Percentiles rank a stretch among this genome's conserved stretches.
Conservation (phyloP, 1,140 invertebrate genomes). For the Dufourea novaeangliae region DNA sequence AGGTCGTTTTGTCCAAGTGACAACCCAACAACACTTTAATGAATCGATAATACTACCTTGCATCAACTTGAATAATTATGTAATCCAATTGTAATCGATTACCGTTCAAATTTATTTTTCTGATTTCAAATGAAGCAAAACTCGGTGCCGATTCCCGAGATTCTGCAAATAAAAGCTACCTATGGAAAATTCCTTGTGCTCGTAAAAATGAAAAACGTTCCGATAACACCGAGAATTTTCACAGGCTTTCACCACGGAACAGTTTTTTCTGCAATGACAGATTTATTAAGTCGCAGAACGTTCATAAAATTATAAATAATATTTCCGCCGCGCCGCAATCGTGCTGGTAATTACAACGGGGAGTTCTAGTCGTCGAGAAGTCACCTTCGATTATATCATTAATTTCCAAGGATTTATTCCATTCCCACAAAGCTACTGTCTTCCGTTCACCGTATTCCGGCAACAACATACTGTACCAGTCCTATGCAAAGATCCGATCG, state of each 20-base stretch:
- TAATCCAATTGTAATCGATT: too few species aligned
- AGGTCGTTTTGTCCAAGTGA: too few species aligned
- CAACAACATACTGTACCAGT: constrained; percentile 16
- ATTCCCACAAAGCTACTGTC: constrained; percentile 23
- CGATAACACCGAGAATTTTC: neutral
- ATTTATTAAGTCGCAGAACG: neutral
- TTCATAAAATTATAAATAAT: neutral
- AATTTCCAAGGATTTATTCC: constrained; percentile 19
- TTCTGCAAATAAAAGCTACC: too few species aligned
- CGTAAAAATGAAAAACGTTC: neutral
- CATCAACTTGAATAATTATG: too few species aligned
- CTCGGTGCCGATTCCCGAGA: too few species aligned
- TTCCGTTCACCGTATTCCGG: constrained; percentile 36
- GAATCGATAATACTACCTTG: too few species aligned
- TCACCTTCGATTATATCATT: constrained; percentile 34
- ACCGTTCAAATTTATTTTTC: too few species aligned
- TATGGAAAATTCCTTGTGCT: too few species aligned
- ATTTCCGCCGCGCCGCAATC: neutral
- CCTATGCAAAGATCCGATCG: constrained; percentile 19
- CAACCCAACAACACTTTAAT: too few species aligned
- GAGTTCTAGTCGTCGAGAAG: constrained; percentile 8
- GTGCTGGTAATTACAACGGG: neutral
- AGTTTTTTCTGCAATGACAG: neutral
- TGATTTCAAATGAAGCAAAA: too few species aligned
- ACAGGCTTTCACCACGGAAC: neutral